Evolutionary conservation across 37 sponge, comb jelly and placozoan genomes (phyloP).

Genomic region (Tethya wilhelma): DNA sequence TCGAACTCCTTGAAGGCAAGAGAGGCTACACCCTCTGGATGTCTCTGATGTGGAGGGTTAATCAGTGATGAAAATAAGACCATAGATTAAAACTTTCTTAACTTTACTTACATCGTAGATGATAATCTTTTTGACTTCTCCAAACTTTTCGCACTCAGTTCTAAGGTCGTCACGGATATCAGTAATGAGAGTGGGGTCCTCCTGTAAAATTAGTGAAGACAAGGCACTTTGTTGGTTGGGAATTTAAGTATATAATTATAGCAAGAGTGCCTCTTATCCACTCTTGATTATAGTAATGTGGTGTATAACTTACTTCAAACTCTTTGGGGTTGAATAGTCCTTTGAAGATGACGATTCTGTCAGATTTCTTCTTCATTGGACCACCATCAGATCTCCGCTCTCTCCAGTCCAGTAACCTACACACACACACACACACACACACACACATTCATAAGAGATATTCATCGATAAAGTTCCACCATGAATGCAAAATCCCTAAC

Average conservation of each 20-base stretch:
- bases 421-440: too few relatives aligned
- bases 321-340: conserved; percentile 90
- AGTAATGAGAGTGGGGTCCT: conserved; percentile 70
- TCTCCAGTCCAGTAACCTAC: conserved; percentile 85
- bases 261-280: neutral
- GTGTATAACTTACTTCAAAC: conserved; percentile 73
- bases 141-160: conserved; percentile 94
- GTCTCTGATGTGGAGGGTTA: too few relatives aligned
- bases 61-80: neutral
- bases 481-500: conserved; percentile 31
- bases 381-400: conserved; percentile 59
- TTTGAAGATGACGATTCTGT: conserved; percentile 86
- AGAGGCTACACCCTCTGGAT: conserved; percentile 93
- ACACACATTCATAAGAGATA: too few relatives aligned
- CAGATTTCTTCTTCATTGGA: conserved; percentile 59
- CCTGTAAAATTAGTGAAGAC: too few relatives aligned
- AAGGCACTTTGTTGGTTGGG: too few relatives aligned
- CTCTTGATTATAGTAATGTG: neutral
- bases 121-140: conserved; percentile 88
- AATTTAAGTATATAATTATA: too few relatives aligned
- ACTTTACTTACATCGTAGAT: conserved; percentile 94
- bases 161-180: conserved; percentile 88
- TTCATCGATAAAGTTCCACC: neutral
- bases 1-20: conserved; percentile 88
- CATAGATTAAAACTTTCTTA: neutral